Evolutionary conservation across 2,888 invertebrate genomes (phyloP).

Genomic region (Parnassius smintheus): DNA sequence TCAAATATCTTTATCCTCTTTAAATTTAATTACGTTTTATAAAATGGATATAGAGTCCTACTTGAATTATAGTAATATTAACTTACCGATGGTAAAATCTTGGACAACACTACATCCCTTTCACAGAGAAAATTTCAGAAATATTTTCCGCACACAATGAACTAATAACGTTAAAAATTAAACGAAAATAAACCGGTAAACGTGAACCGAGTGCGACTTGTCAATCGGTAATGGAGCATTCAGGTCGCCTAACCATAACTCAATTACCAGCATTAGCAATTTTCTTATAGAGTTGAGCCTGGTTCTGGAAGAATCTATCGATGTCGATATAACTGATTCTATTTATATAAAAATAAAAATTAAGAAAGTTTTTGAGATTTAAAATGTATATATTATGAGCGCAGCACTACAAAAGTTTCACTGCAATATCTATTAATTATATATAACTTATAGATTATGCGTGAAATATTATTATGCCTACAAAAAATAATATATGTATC

Average conservation of each 20-base stretch:
- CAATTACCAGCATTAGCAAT: conserved; percentile 79
- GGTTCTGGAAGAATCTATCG: conserved; percentile 31
- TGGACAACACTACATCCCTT: conserved; percentile 48
- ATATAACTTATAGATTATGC: no score
- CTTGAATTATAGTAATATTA: background rate
- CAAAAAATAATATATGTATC: no score
- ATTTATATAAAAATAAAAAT: background rate
- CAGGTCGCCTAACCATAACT: conserved; percentile 72
- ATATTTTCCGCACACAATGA: conserved; percentile 15
- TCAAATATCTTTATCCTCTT: no score
- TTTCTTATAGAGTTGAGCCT: conserved; percentile 57
- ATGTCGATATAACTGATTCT: conserved; percentile 29
- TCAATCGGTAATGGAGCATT: conserved; percentile 62
- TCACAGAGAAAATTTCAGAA: conserved; percentile 25
- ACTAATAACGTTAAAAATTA: conserved; percentile 14
- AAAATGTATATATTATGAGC: no score
- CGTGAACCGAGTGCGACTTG: conserved; percentile 40
- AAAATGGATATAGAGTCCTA: no score
- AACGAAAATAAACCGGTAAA: conserved; percentile 27
- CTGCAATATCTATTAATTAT: no score
- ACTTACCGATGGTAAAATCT: conserved; percentile 13
- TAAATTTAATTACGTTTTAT: no score
- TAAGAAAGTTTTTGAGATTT: no score
- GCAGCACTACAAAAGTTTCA: no score
- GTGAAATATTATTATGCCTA: no score